Evolutionary conservation across 2,797 vertebrate genomes (phyloP).

Genomic region (Rhabdomys pumilio): DNA sequence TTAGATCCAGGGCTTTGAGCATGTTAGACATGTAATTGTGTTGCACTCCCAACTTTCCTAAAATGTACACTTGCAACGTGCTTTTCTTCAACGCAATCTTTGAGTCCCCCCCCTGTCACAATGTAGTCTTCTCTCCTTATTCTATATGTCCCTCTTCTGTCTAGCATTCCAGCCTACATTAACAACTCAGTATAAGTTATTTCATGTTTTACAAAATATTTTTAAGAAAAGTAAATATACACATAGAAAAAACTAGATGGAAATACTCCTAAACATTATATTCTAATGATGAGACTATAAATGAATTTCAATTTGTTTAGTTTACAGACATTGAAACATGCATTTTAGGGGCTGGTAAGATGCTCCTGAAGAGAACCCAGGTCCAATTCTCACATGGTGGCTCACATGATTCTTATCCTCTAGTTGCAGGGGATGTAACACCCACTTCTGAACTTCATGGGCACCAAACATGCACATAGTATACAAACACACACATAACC

Average conservation of each 20-base stretch:
- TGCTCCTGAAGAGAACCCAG: background rate
- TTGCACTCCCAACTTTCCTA: background rate
- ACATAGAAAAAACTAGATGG: background rate
- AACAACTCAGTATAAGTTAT: background rate
- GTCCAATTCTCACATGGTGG: background rate
- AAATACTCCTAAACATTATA: background rate
- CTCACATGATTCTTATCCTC: background rate
- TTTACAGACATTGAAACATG: background rate
- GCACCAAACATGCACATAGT: background rate
- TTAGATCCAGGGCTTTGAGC: background rate
- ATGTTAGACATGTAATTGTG: background rate
- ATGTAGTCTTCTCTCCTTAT: background rate
- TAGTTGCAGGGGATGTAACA: background rate
- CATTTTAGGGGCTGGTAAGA: background rate
- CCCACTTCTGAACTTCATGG: background rate
- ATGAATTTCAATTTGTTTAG: slow-evolving; percentile 36
- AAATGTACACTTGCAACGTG: background rate
- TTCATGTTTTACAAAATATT: background rate
- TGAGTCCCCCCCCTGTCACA: background rate
- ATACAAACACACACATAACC: background rate
- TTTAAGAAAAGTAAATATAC: background rate
- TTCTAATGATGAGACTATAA: background rate
- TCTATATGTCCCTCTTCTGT: background rate
- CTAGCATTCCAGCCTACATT: background rate
- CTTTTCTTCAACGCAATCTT: background rate